phyloP scores from a whole-genome alignment of 2,888 invertebrate genomes.

The Agrochola litura region DNA sequence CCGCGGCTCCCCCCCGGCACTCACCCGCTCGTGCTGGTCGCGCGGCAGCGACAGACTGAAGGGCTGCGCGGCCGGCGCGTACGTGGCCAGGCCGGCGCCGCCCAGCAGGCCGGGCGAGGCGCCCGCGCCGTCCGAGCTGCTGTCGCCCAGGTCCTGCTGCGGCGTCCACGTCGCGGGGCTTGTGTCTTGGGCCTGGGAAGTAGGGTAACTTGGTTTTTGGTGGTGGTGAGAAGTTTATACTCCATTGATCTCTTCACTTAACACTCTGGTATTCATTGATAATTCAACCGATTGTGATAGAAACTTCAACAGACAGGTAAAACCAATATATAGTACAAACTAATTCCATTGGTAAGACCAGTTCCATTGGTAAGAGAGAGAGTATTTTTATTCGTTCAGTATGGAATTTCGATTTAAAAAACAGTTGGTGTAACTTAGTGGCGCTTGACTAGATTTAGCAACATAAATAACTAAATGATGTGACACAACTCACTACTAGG shows the following conservation, averaged over 20 bases:
- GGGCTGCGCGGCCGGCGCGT: constrained; percentile 90
- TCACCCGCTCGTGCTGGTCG: constrained; percentile 88
- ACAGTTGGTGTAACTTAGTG: too few relatives aligned
- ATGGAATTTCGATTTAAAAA: too few relatives aligned
- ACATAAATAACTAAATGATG: too few relatives aligned
- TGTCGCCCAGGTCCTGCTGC: constrained; percentile 95
- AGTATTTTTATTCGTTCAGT: too few relatives aligned
- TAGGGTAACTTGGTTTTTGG: not conserved
- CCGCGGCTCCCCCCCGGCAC: constrained; percentile 73
- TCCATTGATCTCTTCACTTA: too few relatives aligned
- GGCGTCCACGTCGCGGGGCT: constrained; percentile 93
- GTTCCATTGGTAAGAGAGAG: too few relatives aligned
- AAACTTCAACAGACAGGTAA: not conserved
- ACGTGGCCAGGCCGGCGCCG: constrained; percentile 75
- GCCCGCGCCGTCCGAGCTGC: constrained; percentile 87
- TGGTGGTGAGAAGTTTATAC: too few relatives aligned
- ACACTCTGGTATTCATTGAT: not conserved
- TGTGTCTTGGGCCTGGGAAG: constrained; percentile 69
- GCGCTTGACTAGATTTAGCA: too few relatives aligned
- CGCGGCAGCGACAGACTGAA: constrained; percentile 95
- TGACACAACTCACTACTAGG: too few relatives aligned
- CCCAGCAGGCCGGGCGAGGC: constrained; percentile 62
- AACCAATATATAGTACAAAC: not conserved
- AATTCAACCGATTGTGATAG: not conserved
- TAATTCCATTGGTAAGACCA: not conserved